Evolutionary conservation across 2,888 invertebrate species (phyloP), one percentile per base, ranked within the genome.

Genomic region (Drosophila maculinotata): DNA sequence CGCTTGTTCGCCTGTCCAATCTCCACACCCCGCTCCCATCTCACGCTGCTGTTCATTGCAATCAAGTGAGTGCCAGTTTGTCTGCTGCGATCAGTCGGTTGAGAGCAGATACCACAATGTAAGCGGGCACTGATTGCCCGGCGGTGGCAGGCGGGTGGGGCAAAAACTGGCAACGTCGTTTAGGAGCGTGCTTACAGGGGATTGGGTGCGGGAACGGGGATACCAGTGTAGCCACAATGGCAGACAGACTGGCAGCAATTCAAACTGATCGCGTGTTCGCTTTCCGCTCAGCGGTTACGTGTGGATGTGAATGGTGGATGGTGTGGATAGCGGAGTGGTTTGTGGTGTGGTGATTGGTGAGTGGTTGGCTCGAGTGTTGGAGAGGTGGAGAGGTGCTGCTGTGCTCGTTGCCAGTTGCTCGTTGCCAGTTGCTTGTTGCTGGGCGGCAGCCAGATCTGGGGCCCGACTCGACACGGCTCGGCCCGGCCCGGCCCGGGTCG

Each of bases 51-150:
- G 59, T 59, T 79, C 76, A 79, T 65, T 86, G 81, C 76, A 86
- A 83, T 86, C 81, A 79, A 83, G 81, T 70, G 62, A 83, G 79
- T 85, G 84, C 87, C 85, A 85, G 85, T 73, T 85, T 87, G 85
- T 85, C 85, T 87, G 85, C 80, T 70, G 52, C 69, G 87, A 67
- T 82, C 85, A 54, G 64, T 66, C 59, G 73, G 59, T 49, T 62
- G 69, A 49, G 67, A 62, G 60, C 69, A 62, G 75, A 75, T 74
- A 67, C 67, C 60, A 57, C 70, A 70, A 59, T 67, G 70, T 67
- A 71, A 71, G 57, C 72, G 68, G 68, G 54, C 66, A 44, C 62
- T 72, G 68, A 76, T 69, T 72, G 78, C 45, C 41, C 39, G 64
- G 30, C 56, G 62, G 53, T 45, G 53, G 14, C 25, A 38, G 12